These are phyloP conservation scores for Semicossyphus pulcher DNA, from an alignment of 2,113 vertebrate species.

Conservation along the genomic window DNA sequence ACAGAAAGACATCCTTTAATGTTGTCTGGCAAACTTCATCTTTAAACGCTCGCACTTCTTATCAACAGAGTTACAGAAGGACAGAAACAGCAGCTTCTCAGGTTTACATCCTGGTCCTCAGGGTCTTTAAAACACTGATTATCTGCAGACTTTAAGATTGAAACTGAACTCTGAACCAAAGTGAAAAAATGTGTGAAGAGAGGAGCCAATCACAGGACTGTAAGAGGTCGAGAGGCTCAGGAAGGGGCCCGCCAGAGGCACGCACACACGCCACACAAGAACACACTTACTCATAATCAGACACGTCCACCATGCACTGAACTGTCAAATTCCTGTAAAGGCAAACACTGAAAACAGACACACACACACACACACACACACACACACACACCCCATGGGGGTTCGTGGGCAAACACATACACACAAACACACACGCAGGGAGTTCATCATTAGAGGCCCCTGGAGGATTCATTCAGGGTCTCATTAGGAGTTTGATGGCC, in stretches of 20 bases:
- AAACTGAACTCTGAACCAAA: constrained; percentile 30
- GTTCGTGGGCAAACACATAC: neutral
- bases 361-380: constrained; percentile 19
- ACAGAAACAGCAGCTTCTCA: neutral
- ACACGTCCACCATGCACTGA: constrained; percentile 30
- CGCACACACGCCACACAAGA: constrained; percentile 9
- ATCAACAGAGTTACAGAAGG: neutral
- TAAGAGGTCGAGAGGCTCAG: constrained; percentile 47
- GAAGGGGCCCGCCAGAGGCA: constrained; percentile 17
- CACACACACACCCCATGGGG: neutral
- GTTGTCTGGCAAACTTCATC: no score
- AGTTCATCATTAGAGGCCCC: constrained; percentile 55
- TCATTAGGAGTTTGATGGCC: constrained; percentile 54
- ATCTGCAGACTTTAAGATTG: constrained; percentile 9
- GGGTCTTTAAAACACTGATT: no score
- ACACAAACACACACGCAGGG: constrained; percentile 12
- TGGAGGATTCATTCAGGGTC: constrained; percentile 45
- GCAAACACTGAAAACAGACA: constrained; percentile 61
- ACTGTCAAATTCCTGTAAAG: constrained; percentile 63
- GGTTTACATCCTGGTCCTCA: no score
- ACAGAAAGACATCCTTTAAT: neutral
- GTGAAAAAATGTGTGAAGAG: constrained; percentile 43
- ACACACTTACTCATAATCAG: constrained; percentile 7
- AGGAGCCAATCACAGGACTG: constrained; percentile 41
- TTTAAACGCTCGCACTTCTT: neutral